Evolutionary conservation across 2,888 invertebrate genomes (phyloP), one percentile per base, ranked within the genome.

Genomic region (Temnothorax ravouxi): DNA sequence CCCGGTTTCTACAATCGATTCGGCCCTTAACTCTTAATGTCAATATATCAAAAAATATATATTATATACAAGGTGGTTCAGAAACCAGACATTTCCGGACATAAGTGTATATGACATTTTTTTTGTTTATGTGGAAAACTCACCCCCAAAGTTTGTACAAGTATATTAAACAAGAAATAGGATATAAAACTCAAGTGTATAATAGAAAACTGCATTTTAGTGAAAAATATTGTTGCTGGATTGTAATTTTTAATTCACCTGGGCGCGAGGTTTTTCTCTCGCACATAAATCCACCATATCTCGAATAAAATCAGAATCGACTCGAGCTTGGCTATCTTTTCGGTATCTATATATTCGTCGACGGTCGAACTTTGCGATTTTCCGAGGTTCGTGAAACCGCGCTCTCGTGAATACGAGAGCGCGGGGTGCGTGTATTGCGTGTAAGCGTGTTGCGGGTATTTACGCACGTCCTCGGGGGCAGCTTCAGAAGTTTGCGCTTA

Each of bases 401-500:
- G 29, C 13, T 66, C 59, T 29, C 9, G 44, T 82, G 84, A 86
- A 88, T 80, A 83, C 85, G 62, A 84, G 29, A 54, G 50, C 64
- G 38, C 50, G 38, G 34, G 47, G n/a, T 52, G 44, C 25, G 50
- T 85, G 62, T 74, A 86, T 29, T 84, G 15, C 41, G 41, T 41
- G 41, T 41, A 41, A 8, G 75, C 83, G 47, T 80, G 79, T 80
- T 84, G 81, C 86, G 85, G 44, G 54, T 88, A 88, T 91, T 91
- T 90, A 85, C 86, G 76, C 81, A 72, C 72, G 85, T 88, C 87
- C 87, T 84, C 71, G 41, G 84, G 87, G 87, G 85, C 75, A 86
- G 90, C 91, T 92, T 91, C 91, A 91, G 88, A 93, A 94, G 93
- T 94, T 94, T 94, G 91, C 93, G 91, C 94, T 94, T 94, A 94